Percentiles rank a stretch among this genome's conserved stretches.
phyloP scores from a whole-genome alignment of 1,140 invertebrate genomes.

The Centruroides vittatus region DNA sequence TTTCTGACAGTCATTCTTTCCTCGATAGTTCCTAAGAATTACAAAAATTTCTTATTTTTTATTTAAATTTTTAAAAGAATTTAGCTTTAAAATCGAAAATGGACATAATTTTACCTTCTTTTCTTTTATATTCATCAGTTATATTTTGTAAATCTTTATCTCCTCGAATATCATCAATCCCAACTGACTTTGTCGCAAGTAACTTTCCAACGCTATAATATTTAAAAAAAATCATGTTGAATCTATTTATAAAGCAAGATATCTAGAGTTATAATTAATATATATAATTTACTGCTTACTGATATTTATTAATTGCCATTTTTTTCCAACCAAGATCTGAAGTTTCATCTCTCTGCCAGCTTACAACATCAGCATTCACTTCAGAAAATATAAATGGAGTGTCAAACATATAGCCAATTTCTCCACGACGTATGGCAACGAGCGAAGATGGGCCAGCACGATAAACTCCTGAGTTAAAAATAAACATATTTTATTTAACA shows the following conservation, averaged over 20 bases:
- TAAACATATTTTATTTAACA: not conserved
- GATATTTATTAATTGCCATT: constrained; percentile 22
- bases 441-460: constrained; percentile 47
- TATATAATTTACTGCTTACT: constrained; percentile 14
- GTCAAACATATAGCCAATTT: constrained; percentile 51
- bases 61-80: not conserved
- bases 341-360: constrained; percentile 22
- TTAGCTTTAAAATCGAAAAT: not conserved
- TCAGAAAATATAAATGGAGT: constrained; percentile 57
- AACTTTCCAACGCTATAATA: constrained; percentile 56
- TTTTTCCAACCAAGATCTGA: constrained; percentile 18
- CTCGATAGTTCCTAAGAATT: constrained; percentile 33
- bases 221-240: not conserved
- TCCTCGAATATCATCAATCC: constrained; percentile 44
- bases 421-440: constrained; percentile 50
- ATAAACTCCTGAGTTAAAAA: constrained; percentile 7
- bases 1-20: constrained; percentile 68
- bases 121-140: constrained; percentile 72
- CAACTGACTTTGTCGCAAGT: constrained; percentile 78
- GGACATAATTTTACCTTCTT: constrained; percentile 47
- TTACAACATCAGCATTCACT: constrained; percentile 60
- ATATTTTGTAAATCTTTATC: constrained; percentile 49
- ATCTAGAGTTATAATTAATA: no score
- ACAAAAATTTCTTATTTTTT: not conserved
- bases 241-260: not conserved